Conservation (phyloP, 53 echinoderm and acorn worm species). For the Stichopus horrens region DNA sequence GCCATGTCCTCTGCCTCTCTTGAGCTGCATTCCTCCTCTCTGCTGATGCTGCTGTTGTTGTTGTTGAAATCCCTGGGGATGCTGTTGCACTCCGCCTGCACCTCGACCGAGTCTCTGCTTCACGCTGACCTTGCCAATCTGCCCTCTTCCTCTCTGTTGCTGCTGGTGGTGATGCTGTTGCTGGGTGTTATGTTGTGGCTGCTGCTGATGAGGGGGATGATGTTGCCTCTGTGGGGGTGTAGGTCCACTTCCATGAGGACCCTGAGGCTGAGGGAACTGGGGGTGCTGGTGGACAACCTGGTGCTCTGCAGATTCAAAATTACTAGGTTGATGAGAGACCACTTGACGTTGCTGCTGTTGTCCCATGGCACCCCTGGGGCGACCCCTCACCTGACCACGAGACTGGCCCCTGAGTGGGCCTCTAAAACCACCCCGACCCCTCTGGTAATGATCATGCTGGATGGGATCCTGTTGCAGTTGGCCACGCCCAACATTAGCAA, state of each 20-base stretch:
- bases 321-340: neutral
- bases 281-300: neutral
- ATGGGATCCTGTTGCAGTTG: neutral
- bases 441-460: constrained; percentile 2
- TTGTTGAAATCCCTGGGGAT: constrained; percentile 24
- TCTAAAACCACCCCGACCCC: constrained; percentile 6
- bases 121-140: constrained; percentile 29
- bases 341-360: neutral
- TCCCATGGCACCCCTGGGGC: neutral
- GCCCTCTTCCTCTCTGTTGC: constrained; percentile 33
- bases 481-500: constrained; percentile 11
- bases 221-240: neutral
- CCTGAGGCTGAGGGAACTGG: constrained; percentile 21
- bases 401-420: constrained; percentile 4
- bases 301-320: neutral
- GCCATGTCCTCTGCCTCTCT: constrained; percentile 5
- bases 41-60: constrained; percentile 29
- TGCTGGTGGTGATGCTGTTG: constrained; percentile 42
- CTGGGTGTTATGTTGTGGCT: constrained; percentile 43
- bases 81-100: constrained; percentile 11
- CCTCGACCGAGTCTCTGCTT: constrained; percentile 36
- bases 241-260: neutral
- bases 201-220: constrained; percentile 34
- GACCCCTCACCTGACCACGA: constrained; percentile 5
- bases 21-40: constrained; percentile 27